Evolutionary conservation across 2,888 invertebrate species (phyloP).

Genomic region (Muscina levida): DNA sequence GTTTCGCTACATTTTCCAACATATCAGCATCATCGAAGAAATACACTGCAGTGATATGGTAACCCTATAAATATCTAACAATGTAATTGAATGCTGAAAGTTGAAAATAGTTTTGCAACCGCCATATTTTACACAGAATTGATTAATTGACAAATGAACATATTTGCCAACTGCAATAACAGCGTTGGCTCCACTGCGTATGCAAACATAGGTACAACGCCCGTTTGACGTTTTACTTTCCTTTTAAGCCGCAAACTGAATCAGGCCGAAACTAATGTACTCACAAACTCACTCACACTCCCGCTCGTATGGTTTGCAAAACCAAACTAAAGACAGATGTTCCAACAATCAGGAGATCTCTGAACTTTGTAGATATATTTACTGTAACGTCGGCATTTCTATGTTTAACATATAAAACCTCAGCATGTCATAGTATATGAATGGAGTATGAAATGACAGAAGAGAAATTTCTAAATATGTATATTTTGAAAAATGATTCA

Average conservation of each 20-base stretch:
- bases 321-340: constrained; percentile 23
- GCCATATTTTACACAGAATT: constrained; percentile 57
- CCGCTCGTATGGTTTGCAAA: not conserved
- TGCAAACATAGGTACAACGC: constrained; percentile 47
- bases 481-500: constrained; percentile 43
- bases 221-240: constrained; percentile 57
- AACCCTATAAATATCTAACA: constrained; percentile 31
- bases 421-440: constrained; percentile 43
- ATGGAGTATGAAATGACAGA: constrained; percentile 62
- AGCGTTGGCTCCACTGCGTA: constrained; percentile 18
- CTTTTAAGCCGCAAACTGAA: constrained; percentile 63
- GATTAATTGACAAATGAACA: constrained; percentile 64
- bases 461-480: constrained; percentile 60
- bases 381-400: not conserved
- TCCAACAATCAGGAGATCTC: constrained; percentile 48
- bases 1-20: too few relatives aligned
- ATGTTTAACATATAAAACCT: constrained; percentile 49
- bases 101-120: constrained; percentile 59
- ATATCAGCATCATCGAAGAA: too few relatives aligned
- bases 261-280: constrained; percentile 56
- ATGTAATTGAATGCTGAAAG: constrained; percentile 57
- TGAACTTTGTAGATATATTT: constrained; percentile 43
- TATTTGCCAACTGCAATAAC: constrained; percentile 12
- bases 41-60: constrained; percentile 31
- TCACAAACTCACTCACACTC: too few relatives aligned